Percentiles rank a stretch among this genome's conserved stretches.
These are phyloP conservation scores for Diachrysia chrysitis DNA, from an alignment of 2,888 invertebrate genomes.

Conservation along the genomic window DNA sequence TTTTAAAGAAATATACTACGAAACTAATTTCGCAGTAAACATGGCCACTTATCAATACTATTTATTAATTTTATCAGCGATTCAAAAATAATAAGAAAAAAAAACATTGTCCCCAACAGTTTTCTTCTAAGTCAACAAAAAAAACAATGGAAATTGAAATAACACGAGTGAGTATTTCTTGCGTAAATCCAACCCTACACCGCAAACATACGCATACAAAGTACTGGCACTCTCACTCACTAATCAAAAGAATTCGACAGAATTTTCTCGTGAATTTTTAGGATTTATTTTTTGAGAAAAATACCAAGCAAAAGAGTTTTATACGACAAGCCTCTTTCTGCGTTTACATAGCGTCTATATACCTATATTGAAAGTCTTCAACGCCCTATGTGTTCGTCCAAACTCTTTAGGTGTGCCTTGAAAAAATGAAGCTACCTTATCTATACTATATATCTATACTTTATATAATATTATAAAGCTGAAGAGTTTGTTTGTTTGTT, in stretches of 20 bases:
- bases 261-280: not conserved
- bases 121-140: not conserved
- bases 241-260: constrained; percentile 6
- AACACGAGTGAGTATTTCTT: not conserved
- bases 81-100: too few relatives aligned
- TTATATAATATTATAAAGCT: too few relatives aligned
- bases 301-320: not conserved
- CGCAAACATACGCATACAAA: not conserved
- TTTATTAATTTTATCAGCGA: too few relatives aligned
- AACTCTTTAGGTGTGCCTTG: not conserved
- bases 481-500: too few relatives aligned
- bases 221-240: not conserved
- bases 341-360: not conserved
- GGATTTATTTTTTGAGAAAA: not conserved
- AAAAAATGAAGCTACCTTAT: too few relatives aligned
- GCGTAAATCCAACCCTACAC: not conserved
- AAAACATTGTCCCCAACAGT: too few relatives aligned
- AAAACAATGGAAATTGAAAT: not conserved
- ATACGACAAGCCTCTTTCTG: not conserved
- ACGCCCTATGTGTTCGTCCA: not conserved
- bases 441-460: too few relatives aligned
- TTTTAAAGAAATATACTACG: too few relatives aligned
- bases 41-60: too few relatives aligned
- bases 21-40: too few relatives aligned
- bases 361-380: not conserved